Evolutionary conservation across 2,888 invertebrate genomes (phyloP).

Genomic region (Drosophila algonquin): DNA sequence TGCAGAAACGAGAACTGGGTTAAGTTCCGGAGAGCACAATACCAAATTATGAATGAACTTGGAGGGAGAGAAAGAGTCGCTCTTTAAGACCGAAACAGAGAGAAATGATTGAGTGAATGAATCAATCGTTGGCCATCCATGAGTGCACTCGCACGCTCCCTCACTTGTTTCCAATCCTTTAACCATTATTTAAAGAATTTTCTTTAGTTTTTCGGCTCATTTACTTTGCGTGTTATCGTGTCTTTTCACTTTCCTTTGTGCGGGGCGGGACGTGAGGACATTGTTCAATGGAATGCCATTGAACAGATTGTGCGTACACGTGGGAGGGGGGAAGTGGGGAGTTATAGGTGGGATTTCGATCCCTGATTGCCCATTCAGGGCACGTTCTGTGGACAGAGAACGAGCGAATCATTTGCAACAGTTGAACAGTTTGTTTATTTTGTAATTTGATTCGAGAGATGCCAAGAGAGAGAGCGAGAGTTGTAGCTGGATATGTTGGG

Average conservation of each 20-base stretch:
- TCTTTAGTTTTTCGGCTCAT: constrained; percentile 16
- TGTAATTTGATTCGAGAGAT: constrained; percentile 61
- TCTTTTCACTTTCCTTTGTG: not conserved
- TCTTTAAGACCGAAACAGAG: not conserved
- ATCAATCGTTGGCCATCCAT: not conserved
- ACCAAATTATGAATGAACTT: not conserved
- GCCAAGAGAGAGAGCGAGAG: constrained; percentile 4
- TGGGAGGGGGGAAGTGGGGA: not conserved
- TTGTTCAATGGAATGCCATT: constrained; percentile 11
- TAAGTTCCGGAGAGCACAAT: not conserved
- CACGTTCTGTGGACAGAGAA: constrained; percentile 14
- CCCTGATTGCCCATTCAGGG: constrained; percentile 23
- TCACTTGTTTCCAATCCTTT: not conserved
- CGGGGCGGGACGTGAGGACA: not conserved
- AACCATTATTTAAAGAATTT: not conserved
- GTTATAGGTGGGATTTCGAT: not conserved
- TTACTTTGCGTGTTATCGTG: constrained; percentile 7
- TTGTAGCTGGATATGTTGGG: too few species aligned
- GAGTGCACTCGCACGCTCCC: not conserved
- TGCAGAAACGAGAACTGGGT: constrained; percentile 10
- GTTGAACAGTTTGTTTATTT: constrained; percentile 57
- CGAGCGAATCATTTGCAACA: constrained; percentile 54
- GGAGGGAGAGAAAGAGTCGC: not conserved
- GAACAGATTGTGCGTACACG: constrained; percentile 25
- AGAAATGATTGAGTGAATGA: not conserved